Percentiles rank a stretch among this genome's conserved stretches.
Evolutionary conservation across 2,888 invertebrate species (phyloP).

Genomic region (Theodoxus fluviatilis): DNA sequence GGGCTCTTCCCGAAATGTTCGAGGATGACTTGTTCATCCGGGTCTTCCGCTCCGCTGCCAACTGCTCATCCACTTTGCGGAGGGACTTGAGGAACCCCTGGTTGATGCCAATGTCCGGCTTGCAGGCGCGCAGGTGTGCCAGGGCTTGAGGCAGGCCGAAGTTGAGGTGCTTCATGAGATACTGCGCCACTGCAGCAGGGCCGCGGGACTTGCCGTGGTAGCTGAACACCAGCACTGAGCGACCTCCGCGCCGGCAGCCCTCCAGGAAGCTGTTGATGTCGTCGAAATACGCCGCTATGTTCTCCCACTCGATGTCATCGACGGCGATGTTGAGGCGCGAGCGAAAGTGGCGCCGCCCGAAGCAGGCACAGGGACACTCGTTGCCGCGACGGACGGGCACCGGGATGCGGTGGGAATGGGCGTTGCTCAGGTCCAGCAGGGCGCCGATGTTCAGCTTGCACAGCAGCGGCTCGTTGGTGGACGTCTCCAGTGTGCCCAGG

Average conservation of each 20-base stretch:
- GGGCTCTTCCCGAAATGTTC: no score
- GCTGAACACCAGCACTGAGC: slow-evolving; percentile 53
- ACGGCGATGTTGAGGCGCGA: slow-evolving; percentile 73
- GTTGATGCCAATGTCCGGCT: slow-evolving; percentile 48
- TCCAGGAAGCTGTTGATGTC: slow-evolving; percentile 59
- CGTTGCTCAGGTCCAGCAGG: slow-evolving; percentile 65
- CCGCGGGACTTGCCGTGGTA: slow-evolving; percentile 54
- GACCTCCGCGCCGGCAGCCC: slow-evolving; percentile 47
- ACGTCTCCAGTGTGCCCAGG: slow-evolving; percentile 65
- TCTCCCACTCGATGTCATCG: slow-evolving; percentile 69
- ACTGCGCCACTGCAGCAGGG: slow-evolving; percentile 54
- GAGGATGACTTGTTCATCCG: no score
- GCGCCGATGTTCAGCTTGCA: slow-evolving; percentile 66
- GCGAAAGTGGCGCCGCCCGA: slow-evolving; percentile 47
- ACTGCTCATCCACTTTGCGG: slow-evolving; percentile 41
- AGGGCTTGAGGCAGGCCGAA: slow-evolving; percentile 49
- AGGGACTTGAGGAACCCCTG: slow-evolving; percentile 45
- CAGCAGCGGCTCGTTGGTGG: slow-evolving; percentile 65
- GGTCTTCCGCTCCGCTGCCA: slow-evolving; percentile 26
- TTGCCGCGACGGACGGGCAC: slow-evolving; percentile 43
- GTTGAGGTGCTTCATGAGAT: slow-evolving; percentile 50
- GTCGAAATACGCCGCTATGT: slow-evolving; percentile 55
- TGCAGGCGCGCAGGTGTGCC: slow-evolving; percentile 46
- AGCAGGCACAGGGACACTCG: slow-evolving; percentile 54
- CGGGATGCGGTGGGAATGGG: slow-evolving; percentile 32